Evolutionary conservation across 2,888 invertebrate genomes (phyloP), one percentile per base, ranked within the genome.

Genomic region (Thymelicus lineola): DNA sequence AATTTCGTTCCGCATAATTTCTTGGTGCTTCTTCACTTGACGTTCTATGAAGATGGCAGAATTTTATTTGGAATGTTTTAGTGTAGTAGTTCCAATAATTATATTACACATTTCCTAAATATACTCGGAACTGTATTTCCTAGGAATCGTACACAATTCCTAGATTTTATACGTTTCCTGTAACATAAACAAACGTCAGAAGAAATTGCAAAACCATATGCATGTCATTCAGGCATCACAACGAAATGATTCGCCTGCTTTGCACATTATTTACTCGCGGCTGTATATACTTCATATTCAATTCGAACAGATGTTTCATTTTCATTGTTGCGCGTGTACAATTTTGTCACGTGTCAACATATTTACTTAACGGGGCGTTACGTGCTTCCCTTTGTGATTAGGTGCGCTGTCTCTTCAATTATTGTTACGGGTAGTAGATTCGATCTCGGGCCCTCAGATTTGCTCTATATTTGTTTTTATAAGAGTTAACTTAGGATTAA

Each of bases 251-350:
- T 66, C 28, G 20, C 38, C 48, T 15, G 35, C 17, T 58, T 36
- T 48, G 3, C 66, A 10, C 59, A 66, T 59, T 38, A 57, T 66
- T 64, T 60, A 20, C 58, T 38, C 15, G 17, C 55, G n/a, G 68
- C 48, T n/a, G n/a, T n/a, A n/a, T n/a, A 15, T 48, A 48, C 1
- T 62, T n/a, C n/a, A 72, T 71, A 72, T 72, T 73, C 71, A 75
- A 72, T 75, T 74, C 58, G 38, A 71, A 71, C 73, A 70, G 66
- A 73, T 73, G 73, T 67, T 65, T 45, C 60, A 67, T 64, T 67
- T 65, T 45, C 60, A 70, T 70, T 67, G 58, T 71, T 66, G 48
- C 17, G 35, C 62, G 45, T 57, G 55, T 57, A 68, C 68, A 63
- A 69, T 63, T 69, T 58, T 50, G 69, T 64, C 69, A 42, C 69